Evolutionary conservation across 2,113 vertebrate species (phyloP).

Genomic region (Mugil cephalus): DNA sequence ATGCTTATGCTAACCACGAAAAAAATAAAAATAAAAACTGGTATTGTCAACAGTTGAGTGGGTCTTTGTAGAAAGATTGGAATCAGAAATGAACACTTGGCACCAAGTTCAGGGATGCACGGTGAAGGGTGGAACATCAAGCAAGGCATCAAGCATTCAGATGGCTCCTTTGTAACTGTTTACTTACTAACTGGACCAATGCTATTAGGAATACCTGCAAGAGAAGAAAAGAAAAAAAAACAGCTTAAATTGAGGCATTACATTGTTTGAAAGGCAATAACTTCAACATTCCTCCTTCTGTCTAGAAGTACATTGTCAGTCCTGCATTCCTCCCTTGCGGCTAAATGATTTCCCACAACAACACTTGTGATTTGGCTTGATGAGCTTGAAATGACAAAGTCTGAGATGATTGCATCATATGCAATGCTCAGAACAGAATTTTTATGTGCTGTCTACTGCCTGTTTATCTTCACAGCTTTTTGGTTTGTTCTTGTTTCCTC

Average conservation of each 20-base stretch:
- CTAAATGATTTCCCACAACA: not conserved
- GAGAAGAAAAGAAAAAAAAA: slow-evolving; percentile 78
- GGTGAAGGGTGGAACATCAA: slow-evolving; percentile 59
- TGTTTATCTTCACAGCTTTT: too few relatives aligned
- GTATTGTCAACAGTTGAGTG: slow-evolving; percentile 30
- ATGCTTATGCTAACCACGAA: slow-evolving; percentile 6
- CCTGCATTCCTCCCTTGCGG: not conserved
- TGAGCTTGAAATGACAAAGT: slow-evolving; percentile 6
- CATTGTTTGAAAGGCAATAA: not conserved
- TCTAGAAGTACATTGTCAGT: not conserved
- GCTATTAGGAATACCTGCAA: slow-evolving; percentile 95
- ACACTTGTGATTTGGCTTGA: slow-evolving; percentile 4
- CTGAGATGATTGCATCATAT: not conserved
- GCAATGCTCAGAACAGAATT: not conserved
- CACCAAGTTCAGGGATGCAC: slow-evolving; percentile 73
- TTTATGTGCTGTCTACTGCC: too few relatives aligned
- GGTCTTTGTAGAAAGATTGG: slow-evolving; percentile 21
- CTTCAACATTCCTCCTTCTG: too few relatives aligned
- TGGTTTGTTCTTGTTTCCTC: not conserved
- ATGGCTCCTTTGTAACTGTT: slow-evolving; percentile 61
- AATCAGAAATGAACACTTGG: slow-evolving; percentile 91
- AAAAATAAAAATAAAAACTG: too few relatives aligned
- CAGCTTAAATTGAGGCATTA: slow-evolving; percentile 7
- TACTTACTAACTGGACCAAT: slow-evolving; percentile 99
- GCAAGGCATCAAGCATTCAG: slow-evolving; percentile 85